Evolutionary conservation across 2,888 invertebrate genomes (phyloP).

Genomic region (Volucella bombylans): DNA sequence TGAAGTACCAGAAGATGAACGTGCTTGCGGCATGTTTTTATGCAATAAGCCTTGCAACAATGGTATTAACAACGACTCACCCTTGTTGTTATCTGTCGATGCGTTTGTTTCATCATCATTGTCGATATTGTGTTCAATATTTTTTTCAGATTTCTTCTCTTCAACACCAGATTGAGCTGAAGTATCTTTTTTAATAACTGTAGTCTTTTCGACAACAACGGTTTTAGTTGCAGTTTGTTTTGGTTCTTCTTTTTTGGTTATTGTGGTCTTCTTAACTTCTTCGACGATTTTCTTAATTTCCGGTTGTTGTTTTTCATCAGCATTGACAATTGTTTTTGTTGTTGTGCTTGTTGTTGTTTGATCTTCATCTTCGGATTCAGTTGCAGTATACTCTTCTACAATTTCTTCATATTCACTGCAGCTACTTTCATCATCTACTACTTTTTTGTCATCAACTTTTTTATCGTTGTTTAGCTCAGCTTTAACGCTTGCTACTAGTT

Average conservation of each 20-base stretch:
- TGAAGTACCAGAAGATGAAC: slow-evolving; percentile 60
- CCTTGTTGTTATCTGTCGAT: slow-evolving; percentile 81
- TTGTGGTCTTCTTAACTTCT: slow-evolving; percentile 64
- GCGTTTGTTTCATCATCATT: slow-evolving; percentile 49
- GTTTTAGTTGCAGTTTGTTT: slow-evolving; percentile 49
- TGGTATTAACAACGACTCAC: slow-evolving; percentile 90
- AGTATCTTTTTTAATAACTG: slow-evolving; percentile 43
- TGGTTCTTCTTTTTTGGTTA: slow-evolving; percentile 60
- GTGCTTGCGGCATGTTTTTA: slow-evolving; percentile 77
- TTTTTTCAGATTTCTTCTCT: slow-evolving; percentile 51
- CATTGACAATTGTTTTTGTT: slow-evolving; percentile 35
- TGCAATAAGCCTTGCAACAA: slow-evolving; percentile 87
- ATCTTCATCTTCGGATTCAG: slow-evolving; percentile 77
- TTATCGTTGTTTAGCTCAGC: slow-evolving; percentile 78
- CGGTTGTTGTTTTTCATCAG: slow-evolving; percentile 51
- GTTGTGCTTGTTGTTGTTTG: slow-evolving; percentile 52
- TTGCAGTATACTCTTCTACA: slow-evolving; percentile 81
- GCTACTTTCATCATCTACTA: slow-evolving; percentile 77
- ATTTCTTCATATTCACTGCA: slow-evolving; percentile 81
- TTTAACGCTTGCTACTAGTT: slow-evolving; percentile 83
- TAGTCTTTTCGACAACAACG: slow-evolving; percentile 56
- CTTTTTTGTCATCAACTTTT: slow-evolving; percentile 48
- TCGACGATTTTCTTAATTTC: slow-evolving; percentile 62
- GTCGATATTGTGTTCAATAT: slow-evolving; percentile 16
- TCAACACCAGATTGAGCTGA: slow-evolving; percentile 47